These are phyloP conservation scores for Drosophila santomea DNA, from an alignment of 1,140 invertebrate genomes.

Conservation along the genomic window DNA sequence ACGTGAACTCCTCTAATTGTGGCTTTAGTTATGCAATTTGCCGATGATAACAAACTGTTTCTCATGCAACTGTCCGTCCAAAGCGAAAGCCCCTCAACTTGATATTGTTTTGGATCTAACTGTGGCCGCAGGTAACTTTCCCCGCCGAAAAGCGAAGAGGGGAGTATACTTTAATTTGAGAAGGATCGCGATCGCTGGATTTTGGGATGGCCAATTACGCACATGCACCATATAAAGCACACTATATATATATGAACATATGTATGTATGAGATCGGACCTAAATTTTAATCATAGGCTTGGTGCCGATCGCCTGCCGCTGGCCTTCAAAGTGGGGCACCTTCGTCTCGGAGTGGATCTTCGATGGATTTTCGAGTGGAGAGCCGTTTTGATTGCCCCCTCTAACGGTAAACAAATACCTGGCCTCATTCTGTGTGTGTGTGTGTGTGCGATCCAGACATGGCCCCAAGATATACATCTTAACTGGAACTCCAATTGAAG, in stretches of 20 bases:
- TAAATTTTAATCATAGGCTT: conserved; percentile 77
- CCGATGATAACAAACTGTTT: conserved; percentile 4
- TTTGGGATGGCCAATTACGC: conserved; percentile 58
- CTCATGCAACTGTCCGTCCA: not conserved
- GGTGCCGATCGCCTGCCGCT: conserved; percentile 41
- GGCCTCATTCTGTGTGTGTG: not conserved
- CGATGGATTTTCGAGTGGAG: not conserved
- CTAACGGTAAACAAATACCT: conserved; percentile 72
- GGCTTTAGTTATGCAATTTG: conserved; percentile 14
- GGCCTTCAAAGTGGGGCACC: conserved; percentile 72
- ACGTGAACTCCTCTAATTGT: conserved; percentile 1
- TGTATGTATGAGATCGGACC: conserved; percentile 39
- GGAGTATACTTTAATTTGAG: conserved; percentile 52
- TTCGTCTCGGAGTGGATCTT: not conserved
- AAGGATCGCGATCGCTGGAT: conserved; percentile 48
- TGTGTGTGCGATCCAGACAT: conserved; percentile 34
- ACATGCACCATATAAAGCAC: conserved; percentile 49
- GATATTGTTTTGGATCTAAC: conserved; percentile 43
- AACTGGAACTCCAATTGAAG: conserved; percentile 52
- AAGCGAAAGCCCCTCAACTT: conserved; percentile 9
- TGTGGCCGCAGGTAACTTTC: conserved; percentile 24
- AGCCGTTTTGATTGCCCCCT: conserved; percentile 66
- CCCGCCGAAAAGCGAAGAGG: conserved; percentile 10
- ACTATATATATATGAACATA: not conserved
- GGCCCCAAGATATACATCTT: conserved; percentile 53